Percentiles rank a stretch among this genome's conserved stretches.
These are phyloP conservation scores for Rana temporaria DNA, from an alignment of 2,113 vertebrate species.

Conservation along the genomic window DNA sequence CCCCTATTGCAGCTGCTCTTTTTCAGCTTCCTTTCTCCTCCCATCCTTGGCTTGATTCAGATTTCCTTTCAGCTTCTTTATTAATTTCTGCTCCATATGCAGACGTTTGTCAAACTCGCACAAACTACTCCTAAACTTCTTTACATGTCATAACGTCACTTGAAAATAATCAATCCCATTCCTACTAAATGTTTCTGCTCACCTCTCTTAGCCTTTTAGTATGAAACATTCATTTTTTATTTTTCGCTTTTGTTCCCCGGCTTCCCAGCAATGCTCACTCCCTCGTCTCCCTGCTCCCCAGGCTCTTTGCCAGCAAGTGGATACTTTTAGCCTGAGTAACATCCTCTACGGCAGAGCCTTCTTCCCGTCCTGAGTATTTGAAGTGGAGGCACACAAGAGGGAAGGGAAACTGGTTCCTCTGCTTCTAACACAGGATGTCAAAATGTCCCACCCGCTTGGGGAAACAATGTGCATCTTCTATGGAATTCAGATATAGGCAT, in stretches of 20 bases:
- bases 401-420: conserved; percentile 50
- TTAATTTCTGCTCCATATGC: not conserved
- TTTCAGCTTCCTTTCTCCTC: not conserved
- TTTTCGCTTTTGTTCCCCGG: conserved; percentile 4
- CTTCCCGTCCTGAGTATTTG: conserved; percentile 60
- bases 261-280: not conserved
- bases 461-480: conserved; percentile 7
- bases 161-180: not conserved
- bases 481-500: not conserved
- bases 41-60: not conserved
- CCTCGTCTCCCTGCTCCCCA: conserved; percentile 57
- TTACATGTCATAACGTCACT: not conserved
- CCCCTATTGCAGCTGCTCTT: not conserved
- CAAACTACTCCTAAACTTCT: not conserved
- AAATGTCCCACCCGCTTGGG: conserved; percentile 21
- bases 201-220: not conserved
- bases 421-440: conserved; percentile 50
- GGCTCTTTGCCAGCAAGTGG: conserved; percentile 61
- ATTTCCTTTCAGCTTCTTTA: not conserved
- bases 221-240: not conserved
- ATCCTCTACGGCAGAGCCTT: conserved; percentile 66
- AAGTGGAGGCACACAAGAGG: conserved; percentile 49
- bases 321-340: conserved; percentile 69
- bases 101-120: not conserved
- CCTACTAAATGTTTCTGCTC: not conserved